Evolutionary conservation across 2,113 vertebrate species (phyloP).

Genomic region (Embiotoca jacksoni): DNA sequence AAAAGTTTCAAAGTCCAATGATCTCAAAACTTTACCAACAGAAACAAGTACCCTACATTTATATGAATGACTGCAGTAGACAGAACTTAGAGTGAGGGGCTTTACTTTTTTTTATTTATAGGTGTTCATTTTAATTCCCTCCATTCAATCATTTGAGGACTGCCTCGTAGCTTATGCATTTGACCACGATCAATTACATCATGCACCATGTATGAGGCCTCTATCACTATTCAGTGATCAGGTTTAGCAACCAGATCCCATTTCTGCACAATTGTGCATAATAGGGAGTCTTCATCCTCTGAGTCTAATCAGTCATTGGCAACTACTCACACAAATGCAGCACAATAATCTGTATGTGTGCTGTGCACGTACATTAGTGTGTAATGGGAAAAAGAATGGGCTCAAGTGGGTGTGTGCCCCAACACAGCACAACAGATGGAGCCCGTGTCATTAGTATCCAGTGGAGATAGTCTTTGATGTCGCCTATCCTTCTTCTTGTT

Average conservation of each 20-base stretch:
- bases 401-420: conserved; percentile 48
- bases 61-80: background rate
- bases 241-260: background rate
- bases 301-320: conserved; percentile 30
- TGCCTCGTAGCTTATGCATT: background rate
- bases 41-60: no score
- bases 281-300: conserved; percentile 8
- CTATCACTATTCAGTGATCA: conserved; percentile 8
- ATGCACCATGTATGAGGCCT: background rate
- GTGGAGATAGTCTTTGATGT: conserved; percentile 71
- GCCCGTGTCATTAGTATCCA: conserved; percentile 70
- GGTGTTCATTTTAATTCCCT: background rate
- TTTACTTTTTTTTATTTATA: background rate
- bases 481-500: conserved; percentile 62
- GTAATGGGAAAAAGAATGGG: conserved; percentile 11
- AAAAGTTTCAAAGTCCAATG: no score
- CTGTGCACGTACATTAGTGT: conserved; percentile 9
- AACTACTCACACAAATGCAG: conserved; percentile 31
- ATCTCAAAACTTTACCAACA: no score
- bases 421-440: conserved; percentile 46
- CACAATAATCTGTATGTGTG: conserved; percentile 24
- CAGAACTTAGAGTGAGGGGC: background rate
- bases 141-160: background rate
- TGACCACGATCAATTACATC: background rate
- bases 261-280: conserved; percentile 10